Evolutionary conservation across 2,888 invertebrate species (phyloP).

Genomic region (Gastrophysa polygoni): DNA sequence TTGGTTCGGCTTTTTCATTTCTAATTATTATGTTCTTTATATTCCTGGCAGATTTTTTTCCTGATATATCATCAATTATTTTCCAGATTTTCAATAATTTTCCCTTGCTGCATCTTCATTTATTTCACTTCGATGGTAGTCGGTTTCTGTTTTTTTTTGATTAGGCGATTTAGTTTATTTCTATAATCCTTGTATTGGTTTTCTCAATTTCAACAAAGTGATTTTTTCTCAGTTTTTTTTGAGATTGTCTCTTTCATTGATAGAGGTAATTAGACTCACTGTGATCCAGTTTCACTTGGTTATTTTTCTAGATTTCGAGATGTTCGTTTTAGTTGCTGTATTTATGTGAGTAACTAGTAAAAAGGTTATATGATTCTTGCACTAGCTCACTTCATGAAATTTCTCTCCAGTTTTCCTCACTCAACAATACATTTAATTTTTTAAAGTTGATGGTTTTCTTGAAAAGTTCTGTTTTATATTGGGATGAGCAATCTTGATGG

Average conservation of each 20-base stretch:
- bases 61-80: not conserved
- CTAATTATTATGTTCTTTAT: no score
- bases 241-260: not conserved
- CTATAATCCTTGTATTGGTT: not conserved
- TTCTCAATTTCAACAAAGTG: not conserved
- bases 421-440: not conserved
- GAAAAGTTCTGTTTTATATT: not conserved
- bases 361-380: no score
- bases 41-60: no score
- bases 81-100: not conserved
- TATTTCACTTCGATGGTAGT: not conserved
- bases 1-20: no score
- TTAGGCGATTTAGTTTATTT: not conserved
- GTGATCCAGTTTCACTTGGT: not conserved
- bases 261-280: not conserved
- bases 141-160: not conserved
- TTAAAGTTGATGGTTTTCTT: not conserved
- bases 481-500: not conserved
- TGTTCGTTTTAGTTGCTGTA: not conserved
- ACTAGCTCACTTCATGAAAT: no score
- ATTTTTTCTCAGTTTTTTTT: constrained; percentile 6
- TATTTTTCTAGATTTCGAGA: no score
- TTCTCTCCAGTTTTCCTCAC: no score
- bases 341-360: not conserved
- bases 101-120: not conserved